Conservation (phyloP, 2,888 invertebrate genomes). For the Ecliptopera silaceata region DNA sequence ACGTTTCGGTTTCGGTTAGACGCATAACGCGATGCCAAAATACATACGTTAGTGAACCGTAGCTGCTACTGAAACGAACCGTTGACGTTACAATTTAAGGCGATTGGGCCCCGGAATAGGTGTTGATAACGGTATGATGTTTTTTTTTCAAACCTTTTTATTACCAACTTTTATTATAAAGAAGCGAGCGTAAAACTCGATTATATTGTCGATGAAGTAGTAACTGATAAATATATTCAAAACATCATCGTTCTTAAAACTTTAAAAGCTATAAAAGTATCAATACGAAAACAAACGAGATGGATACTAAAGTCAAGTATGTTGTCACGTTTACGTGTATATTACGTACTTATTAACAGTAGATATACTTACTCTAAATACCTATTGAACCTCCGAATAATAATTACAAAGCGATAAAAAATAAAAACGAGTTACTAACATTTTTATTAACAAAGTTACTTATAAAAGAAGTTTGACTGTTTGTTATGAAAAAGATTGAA, state of each 20-base stretch:
- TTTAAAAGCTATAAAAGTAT: slow-evolving; percentile 7
- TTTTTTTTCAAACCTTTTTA: not conserved
- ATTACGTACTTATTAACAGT: slow-evolving; percentile 9
- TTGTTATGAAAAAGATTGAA: too few species aligned
- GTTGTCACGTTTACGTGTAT: not conserved
- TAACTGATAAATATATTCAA: not conserved
- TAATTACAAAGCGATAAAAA: slow-evolving; percentile 7
- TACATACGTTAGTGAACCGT: too few species aligned
- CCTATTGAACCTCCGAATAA: not conserved
- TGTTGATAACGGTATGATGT: not conserved
- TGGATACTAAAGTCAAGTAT: slow-evolving; percentile 7
- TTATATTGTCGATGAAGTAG: not conserved
- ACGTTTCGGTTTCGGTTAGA: too few species aligned
- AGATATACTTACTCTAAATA: too few species aligned
- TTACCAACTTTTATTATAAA: not conserved
- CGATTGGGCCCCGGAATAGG: too few species aligned
- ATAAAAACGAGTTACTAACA: not conserved
- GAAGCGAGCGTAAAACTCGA: not conserved
- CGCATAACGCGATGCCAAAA: too few species aligned
- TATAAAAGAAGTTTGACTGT: slow-evolving; percentile 2
- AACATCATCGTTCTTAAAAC: slow-evolving; percentile 3
- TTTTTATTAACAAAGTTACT: slow-evolving; percentile 1
- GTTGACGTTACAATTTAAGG: too few species aligned
- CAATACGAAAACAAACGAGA: slow-evolving; percentile 12
- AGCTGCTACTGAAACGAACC: too few species aligned